Evolutionary conservation across 2,888 invertebrate genomes (phyloP), one percentile per base, ranked within the genome.

Genomic region (Oligia strigilis): DNA sequence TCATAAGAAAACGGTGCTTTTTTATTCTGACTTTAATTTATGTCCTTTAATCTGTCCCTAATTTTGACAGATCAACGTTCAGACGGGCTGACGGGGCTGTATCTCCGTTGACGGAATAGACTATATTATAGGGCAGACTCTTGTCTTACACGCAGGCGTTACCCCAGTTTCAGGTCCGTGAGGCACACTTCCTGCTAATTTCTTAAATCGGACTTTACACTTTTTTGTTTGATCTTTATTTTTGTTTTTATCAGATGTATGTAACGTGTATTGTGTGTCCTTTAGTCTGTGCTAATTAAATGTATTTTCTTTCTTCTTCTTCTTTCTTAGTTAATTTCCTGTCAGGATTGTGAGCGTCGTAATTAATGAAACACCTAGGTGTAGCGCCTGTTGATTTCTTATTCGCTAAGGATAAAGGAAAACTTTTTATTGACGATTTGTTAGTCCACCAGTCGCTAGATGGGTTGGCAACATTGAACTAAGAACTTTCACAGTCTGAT

Each of bases 381-480:
- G 6, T 40, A 19, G 29, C 55, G 52, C 84, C 78, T 67, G 82
- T 80, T 80, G 70, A 83, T 77, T 83, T 77, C 43, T 71, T 29
- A n/a, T 60, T 66, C 75, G 52, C 29, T 13, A 4, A 3, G 29
- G 2, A 36, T 36, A 46, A 74, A 60, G 4, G 66, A 60, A n/a
- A 60, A 52, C 52, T 66, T 55, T 70, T 19, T 9, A 58, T 40
- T 60, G 23, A 78, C 2, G 9, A 11, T 58, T 40, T 66, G 6
- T 52, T 40, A 11, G 29, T 29, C 0, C 55, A 19, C 49, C 29
- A 74, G 75, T 29, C 8, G 2, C 11, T 36, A 58, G 14, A 17
- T 58, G 43, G 9, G 5, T 19, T 8, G 0, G 19, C 13, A 14
- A 14, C 4, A 52, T 49, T 40, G 8, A 71, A 65, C 36, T 36